Evolutionary conservation across 2,888 invertebrate species (phyloP).

Genomic region (Drosophila demipolita): DNA sequence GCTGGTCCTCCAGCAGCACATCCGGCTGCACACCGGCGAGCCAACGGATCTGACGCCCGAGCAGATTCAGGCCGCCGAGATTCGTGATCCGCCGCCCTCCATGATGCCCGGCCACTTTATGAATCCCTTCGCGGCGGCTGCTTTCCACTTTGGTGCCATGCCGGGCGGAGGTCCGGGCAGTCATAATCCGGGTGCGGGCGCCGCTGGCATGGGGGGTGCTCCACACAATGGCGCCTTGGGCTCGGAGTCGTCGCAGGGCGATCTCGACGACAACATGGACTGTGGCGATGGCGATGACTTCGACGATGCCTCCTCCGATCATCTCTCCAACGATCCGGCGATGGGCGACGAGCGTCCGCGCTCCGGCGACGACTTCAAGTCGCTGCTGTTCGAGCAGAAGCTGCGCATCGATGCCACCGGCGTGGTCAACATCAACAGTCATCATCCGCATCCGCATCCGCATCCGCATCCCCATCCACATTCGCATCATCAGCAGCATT

Average conservation of each 20-base stretch:
- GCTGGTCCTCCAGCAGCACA: constrained; percentile 97
- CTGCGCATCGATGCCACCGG: constrained; percentile 82
- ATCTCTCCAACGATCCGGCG: constrained; percentile 82
- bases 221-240: constrained; percentile 82
- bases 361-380: constrained; percentile 84
- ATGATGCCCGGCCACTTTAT: constrained; percentile 85
- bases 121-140: constrained; percentile 84
- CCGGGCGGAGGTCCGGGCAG: constrained; percentile 69
- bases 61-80: constrained; percentile 94
- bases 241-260: constrained; percentile 85
- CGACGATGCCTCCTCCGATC: constrained; percentile 84
- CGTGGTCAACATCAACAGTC: constrained; percentile 69
- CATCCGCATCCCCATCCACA: background rate
- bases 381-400: constrained; percentile 84
- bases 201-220: constrained; percentile 38
- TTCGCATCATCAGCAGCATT: background rate
- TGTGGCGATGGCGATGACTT: constrained; percentile 84
- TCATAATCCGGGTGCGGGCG: constrained; percentile 32
- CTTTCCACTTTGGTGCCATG: constrained; percentile 84
- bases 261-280: constrained; percentile 85
- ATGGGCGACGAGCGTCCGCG: constrained; percentile 79
- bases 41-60: constrained; percentile 94
- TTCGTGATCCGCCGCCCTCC: constrained; percentile 90
- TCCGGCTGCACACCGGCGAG: constrained; percentile 96
- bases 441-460: constrained; percentile 19